phyloP scores from a whole-genome alignment of 2,797 vertebrate species.

The Peromyscus attwateri region DNA sequence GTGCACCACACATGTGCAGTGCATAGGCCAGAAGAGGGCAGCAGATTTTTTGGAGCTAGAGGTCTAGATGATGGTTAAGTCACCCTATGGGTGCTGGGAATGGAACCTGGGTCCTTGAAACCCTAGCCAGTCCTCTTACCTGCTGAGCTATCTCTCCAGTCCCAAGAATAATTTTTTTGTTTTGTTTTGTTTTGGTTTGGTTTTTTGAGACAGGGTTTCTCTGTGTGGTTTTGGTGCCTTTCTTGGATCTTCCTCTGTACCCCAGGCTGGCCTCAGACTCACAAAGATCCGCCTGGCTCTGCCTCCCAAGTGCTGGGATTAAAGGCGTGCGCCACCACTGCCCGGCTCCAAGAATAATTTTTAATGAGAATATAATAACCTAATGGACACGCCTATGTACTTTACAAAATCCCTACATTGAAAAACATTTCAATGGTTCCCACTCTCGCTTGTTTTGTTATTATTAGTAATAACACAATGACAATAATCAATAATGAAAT shows the following conservation, averaged over 20 bases:
- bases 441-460: background rate
- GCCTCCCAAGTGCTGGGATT: too few species aligned
- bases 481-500: background rate
- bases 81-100: background rate
- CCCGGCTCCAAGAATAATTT: background rate
- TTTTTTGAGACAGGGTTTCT: too few species aligned
- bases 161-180: background rate
- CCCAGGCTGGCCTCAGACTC: too few species aligned
- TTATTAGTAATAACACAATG: background rate
- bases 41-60: background rate
- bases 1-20: background rate
- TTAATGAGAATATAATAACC: background rate
- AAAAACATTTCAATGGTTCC: slow-evolving; percentile 28
- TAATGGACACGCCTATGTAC: background rate
- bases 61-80: background rate
- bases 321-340: too few species aligned
- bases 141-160: background rate
- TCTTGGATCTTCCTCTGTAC: too few species aligned
- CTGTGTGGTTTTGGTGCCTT: too few species aligned
- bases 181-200: too few species aligned
- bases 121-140: background rate
- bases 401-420: background rate
- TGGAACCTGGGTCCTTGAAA: background rate
- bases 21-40: background rate
- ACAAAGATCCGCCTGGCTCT: too few species aligned